A percentile compares a stretch with the other conserved stretches of the same genome.
These are phyloP conservation scores for Myopa testacea DNA, from an alignment of 2,888 invertebrate genomes.

Conservation along the genomic window DNA sequence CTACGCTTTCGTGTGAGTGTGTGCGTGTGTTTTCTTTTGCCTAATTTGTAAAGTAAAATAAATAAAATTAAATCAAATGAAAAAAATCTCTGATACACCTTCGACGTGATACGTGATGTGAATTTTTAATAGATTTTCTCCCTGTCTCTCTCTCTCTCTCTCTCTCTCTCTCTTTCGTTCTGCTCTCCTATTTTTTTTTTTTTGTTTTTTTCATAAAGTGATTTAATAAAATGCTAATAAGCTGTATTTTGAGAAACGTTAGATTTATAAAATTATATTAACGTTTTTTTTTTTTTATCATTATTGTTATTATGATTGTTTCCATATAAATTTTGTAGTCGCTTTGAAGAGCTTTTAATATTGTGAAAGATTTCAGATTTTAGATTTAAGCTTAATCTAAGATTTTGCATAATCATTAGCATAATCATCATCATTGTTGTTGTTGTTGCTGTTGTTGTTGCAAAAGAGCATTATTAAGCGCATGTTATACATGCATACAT, in stretches of 20 bases:
- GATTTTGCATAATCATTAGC: not conserved
- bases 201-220: not conserved
- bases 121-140: slow-evolving; percentile 8
- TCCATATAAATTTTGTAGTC: too few relatives aligned
- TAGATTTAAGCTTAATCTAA: too few relatives aligned
- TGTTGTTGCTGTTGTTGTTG: not conserved
- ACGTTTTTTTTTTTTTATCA: not conserved
- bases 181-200: not conserved
- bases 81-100: slow-evolving; percentile 11
- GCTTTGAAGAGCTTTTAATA: too few relatives aligned
- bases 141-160: not conserved
- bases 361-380: too few relatives aligned
- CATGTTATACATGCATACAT: too few relatives aligned
- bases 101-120: slow-evolving; percentile 2
- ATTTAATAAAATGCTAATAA: slow-evolving; percentile 12
- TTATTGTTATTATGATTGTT: not conserved
- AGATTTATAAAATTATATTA: too few relatives aligned
- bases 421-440: not conserved
- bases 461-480: too few relatives aligned
- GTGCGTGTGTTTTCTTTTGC: not conserved
- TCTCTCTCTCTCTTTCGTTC: not conserved
- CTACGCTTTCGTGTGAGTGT: not conserved
- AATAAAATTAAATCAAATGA: not conserved
- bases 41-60: not conserved
- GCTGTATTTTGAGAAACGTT: too few relatives aligned